Evolutionary conservation across 2,797 vertebrate genomes (phyloP), one percentile per base, ranked within the genome.

Genomic region (Syngnathus acus): DNA sequence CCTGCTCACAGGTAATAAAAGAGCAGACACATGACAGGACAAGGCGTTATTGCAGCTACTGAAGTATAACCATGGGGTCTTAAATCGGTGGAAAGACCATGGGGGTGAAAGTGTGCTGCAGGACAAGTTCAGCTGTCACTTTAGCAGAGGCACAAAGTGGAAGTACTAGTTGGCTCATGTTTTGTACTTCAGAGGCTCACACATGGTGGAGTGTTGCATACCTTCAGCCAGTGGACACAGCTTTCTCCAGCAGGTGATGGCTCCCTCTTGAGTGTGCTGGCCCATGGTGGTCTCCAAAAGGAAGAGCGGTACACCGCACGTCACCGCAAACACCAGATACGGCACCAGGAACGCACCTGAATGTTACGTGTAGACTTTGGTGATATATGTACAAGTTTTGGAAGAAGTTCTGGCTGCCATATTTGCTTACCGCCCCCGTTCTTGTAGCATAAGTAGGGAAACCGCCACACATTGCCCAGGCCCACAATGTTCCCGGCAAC

Each of bases 371-470:
- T 6, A n/a, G 5, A 13, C 7, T 26, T 10, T 19, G 19, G 23
- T 16, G 13, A 4, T 6, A 10, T 26, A 26, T 26, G 40, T 37
- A 37, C 8, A 64, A 9, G 3, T 13, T 17, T 63, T 17, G 4
- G 0, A 50, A 50, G 0, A 11, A 3, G 17, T 6, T 19, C 32
- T 26, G 21, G 32, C 13, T 37, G 21, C 62, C 4, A 1, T 16
- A 6, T 70, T 73, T 76, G 65, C 84, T 83, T 83, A 91, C 91
- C 91, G 1, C 90, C 91, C 76, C 90, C 89, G 14, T 92, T 91
- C 80, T 88, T 91, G 78, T 92, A 92, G 76, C 91, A 92, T 47
- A 92, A 88, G 68, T 92, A 90, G 1, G 91, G 89, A 74, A 91
- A 92, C 74, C 90, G 84, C 90, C 89, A 91, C 50, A 92, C 88